These are phyloP conservation scores for Melanotaenia maccullochi DNA, from an alignment of 2,797 vertebrate genomes.

Conservation along the genomic window DNA sequence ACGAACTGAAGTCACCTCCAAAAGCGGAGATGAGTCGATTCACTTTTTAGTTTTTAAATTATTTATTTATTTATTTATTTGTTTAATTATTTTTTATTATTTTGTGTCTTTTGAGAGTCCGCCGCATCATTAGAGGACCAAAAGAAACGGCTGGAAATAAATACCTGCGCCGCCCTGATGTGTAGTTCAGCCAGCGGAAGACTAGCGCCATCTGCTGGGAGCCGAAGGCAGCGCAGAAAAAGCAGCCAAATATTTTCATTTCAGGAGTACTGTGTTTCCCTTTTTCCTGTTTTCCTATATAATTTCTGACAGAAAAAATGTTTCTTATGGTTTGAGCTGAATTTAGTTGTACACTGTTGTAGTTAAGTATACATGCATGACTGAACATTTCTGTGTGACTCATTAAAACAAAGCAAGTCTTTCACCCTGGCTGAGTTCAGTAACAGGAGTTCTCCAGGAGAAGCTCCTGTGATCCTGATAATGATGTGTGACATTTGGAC, in stretches of 20 bases:
- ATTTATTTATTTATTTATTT: too few species aligned
- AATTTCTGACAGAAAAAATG: neutral
- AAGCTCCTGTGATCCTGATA: too few species aligned
- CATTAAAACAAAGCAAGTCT: too few species aligned
- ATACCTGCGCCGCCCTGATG: neutral
- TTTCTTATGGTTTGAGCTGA: neutral
- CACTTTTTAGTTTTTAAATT: too few species aligned
- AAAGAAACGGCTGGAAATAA: neutral
- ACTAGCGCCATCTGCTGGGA: slow-evolving; percentile 31
- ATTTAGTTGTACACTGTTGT: too few species aligned
- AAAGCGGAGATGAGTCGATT: neutral
- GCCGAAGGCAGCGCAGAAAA: neutral
- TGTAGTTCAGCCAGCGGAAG: slow-evolving; percentile 8
- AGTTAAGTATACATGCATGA: too few species aligned
- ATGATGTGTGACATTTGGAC: too few species aligned
- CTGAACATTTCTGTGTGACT: neutral
- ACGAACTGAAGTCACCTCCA: neutral
- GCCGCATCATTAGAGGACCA: neutral
- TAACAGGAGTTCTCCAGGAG: too few species aligned
- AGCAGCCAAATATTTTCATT: neutral
- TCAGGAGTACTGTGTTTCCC: neutral
- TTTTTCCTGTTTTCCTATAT: neutral
- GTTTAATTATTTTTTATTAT: neutral
- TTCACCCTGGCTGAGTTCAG: too few species aligned
- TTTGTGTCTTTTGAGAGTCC: neutral